Conservation (phyloP, 2,113 vertebrate genomes). For the Scomber scombrus region DNA sequence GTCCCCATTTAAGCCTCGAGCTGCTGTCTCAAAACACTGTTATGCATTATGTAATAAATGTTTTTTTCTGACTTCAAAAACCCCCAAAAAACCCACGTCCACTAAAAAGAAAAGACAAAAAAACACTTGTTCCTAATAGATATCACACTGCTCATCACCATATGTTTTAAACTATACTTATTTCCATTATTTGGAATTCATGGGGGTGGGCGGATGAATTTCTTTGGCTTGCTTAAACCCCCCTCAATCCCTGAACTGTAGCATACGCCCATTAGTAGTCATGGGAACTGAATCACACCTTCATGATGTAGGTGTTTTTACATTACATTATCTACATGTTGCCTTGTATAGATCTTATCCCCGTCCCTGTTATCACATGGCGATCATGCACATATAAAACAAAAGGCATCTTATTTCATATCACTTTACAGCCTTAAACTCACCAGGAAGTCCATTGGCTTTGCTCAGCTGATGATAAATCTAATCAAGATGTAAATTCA, state of each 20-base stretch:
- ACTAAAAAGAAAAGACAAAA: background rate
- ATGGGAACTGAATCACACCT: background rate
- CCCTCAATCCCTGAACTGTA: background rate
- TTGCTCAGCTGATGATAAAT: conserved; percentile 8
- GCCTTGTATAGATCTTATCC: background rate
- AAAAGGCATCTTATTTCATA: background rate
- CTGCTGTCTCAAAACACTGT: conserved; percentile 1
- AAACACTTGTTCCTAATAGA: background rate
- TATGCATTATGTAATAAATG: conserved; percentile 1
- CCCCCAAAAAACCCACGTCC: background rate
- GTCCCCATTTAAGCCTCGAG: background rate
- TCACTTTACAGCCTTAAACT: background rate
- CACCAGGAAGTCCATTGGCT: background rate
- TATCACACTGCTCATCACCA: background rate
- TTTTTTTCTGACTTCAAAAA: too few species aligned
- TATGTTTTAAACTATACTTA: background rate
- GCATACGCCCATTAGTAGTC: background rate
- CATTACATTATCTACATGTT: background rate
- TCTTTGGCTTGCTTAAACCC: background rate
- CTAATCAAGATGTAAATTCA: conserved; percentile 24
- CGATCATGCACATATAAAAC: background rate
- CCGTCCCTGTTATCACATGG: background rate
- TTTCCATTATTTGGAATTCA: conserved; percentile 1
- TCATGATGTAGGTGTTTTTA: background rate
- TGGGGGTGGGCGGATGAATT: background rate